Percentiles rank a stretch among this genome's conserved stretches.
These are phyloP conservation scores for Amblyopsis hoosieri DNA, from an alignment of 2,797 vertebrate genomes.

Conservation along the genomic window DNA sequence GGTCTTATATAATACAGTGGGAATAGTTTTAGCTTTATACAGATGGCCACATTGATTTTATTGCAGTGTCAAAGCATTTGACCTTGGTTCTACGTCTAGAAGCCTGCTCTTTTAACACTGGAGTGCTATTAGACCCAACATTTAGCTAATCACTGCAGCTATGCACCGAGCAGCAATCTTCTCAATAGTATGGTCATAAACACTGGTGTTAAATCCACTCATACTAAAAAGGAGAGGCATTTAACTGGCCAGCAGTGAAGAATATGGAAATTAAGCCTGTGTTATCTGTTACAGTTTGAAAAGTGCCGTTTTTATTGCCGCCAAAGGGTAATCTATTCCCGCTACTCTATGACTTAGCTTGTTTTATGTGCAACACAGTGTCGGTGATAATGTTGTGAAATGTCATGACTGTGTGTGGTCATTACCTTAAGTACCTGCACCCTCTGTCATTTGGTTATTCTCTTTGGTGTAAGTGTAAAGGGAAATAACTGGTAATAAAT, in stretches of 20 bases:
- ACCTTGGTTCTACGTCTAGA: slow-evolving; percentile 45
- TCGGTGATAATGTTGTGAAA: slow-evolving; percentile 46
- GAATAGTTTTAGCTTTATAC: slow-evolving; percentile 7
- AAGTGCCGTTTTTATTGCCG: slow-evolving; percentile 47
- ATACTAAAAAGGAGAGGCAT: slow-evolving; percentile 49
- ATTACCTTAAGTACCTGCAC: slow-evolving; percentile 39
- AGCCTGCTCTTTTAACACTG: slow-evolving; percentile 24
- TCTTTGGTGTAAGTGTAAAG: slow-evolving; percentile 12
- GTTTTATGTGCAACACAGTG: slow-evolving; percentile 34
- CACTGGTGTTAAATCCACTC: slow-evolving; percentile 55
- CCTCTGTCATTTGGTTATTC: slow-evolving; percentile 27
- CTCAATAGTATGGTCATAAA: slow-evolving; percentile 49
- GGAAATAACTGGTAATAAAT: slow-evolving; percentile 53
- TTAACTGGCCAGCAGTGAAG: slow-evolving; percentile 58
- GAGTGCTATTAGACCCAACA: slow-evolving; percentile 46
- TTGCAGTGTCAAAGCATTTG: slow-evolving; percentile 28
- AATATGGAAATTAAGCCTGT: slow-evolving; percentile 62
- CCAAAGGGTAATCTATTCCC: slow-evolving; percentile 27
- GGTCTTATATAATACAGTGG: slow-evolving; percentile 1
- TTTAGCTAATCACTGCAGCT: slow-evolving; percentile 57
- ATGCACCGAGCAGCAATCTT: slow-evolving; percentile 48
- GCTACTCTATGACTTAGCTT: slow-evolving; percentile 48
- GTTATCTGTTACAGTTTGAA: slow-evolving; percentile 57
- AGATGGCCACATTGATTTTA: slow-evolving; percentile 29
- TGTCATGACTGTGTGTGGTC: slow-evolving; percentile 41